Conservation (phyloP, 2,888 invertebrate species). For the Glaucopsyche alexis region DNA sequence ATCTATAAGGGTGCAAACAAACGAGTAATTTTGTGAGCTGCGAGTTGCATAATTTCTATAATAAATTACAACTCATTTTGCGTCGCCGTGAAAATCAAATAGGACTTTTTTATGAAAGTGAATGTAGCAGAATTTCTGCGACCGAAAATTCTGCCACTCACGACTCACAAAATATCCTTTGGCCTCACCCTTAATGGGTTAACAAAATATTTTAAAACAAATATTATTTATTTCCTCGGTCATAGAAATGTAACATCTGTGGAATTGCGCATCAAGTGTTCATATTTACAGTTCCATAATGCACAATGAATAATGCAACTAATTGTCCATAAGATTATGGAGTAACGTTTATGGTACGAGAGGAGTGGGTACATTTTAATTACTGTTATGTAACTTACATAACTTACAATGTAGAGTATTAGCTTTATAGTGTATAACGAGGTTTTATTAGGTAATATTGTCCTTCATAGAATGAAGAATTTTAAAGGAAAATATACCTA, state of each 20-base stretch:
- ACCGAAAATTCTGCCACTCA: too few species aligned
- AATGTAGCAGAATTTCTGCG: too few species aligned
- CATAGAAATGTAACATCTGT: background rate
- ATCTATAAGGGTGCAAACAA: too few species aligned
- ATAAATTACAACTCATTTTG: too few species aligned
- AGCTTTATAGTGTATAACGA: background rate
- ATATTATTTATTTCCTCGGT: background rate
- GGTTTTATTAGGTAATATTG: background rate
- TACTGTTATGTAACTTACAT: slow-evolving; percentile 21
- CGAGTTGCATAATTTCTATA: too few species aligned
- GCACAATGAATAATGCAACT: slow-evolving; percentile 28
- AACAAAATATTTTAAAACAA: background rate
- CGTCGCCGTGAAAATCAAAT: too few species aligned
- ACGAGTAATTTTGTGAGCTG: too few species aligned
- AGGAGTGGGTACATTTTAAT: slow-evolving; percentile 19
- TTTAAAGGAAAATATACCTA: too few species aligned
- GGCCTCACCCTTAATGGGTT: background rate
- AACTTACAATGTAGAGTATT: background rate
- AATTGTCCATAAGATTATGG: slow-evolving; percentile 24
- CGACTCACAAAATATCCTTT: too few species aligned
- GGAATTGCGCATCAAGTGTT: slow-evolving; percentile 2
- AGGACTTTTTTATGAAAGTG: too few species aligned
- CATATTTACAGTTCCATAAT: slow-evolving; percentile 3
- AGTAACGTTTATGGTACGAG: slow-evolving; percentile 23
- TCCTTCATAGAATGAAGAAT: background rate